These are phyloP conservation scores for Dichetophora obliterata DNA, from an alignment of 2,888 invertebrate species.

Conservation along the genomic window DNA sequence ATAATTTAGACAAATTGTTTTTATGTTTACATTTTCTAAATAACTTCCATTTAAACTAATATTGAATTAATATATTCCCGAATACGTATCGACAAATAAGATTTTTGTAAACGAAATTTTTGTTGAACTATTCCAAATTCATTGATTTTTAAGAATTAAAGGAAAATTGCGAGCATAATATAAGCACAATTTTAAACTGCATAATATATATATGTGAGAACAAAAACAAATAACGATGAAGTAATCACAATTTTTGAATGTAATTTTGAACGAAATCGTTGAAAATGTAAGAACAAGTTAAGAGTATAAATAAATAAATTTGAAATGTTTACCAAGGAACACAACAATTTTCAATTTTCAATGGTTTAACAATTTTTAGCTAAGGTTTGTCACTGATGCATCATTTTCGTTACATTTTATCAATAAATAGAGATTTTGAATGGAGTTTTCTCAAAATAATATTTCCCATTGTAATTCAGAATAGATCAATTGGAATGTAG, in stretches of 20 bases:
- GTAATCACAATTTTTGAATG: neutral
- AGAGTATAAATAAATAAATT: neutral
- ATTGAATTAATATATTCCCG: neutral
- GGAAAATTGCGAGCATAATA: neutral
- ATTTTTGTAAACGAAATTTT: neutral
- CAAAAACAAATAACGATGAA: neutral
- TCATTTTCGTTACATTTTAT: too few relatives aligned
- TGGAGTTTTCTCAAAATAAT: too few relatives aligned
- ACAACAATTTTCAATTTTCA: too few relatives aligned
- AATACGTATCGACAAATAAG: too few relatives aligned
- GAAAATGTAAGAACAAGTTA: neutral
- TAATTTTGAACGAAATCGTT: neutral
- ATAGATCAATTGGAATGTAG: too few relatives aligned
- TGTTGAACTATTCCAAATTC: neutral
- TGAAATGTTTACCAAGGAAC: neutral
- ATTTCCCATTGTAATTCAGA: too few relatives aligned
- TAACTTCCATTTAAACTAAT: neutral
- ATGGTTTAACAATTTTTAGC: too few relatives aligned
- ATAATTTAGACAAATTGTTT: neutral
- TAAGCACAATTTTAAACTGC: constrained; percentile 23
- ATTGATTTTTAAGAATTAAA: constrained; percentile 1
- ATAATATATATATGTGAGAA: constrained; percentile 3
- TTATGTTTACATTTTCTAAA: neutral
- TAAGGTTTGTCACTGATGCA: too few relatives aligned
- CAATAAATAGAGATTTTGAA: too few relatives aligned